Evolutionary conservation across 2,113 vertebrate species (phyloP).

Genomic region (Xiphophorus couchianus): DNA sequence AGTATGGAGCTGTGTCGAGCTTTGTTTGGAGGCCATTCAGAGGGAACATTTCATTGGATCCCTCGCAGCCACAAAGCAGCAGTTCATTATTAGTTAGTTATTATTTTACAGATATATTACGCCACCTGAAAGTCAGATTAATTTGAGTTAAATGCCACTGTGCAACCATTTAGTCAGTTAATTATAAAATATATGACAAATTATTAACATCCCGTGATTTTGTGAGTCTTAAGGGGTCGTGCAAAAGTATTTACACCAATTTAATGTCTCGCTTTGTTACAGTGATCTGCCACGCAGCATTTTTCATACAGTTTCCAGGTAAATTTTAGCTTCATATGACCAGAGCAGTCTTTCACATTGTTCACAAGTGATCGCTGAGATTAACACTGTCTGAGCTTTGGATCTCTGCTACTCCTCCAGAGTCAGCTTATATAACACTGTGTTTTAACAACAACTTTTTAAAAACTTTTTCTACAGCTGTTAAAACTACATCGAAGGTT

Average conservation of each 20-base stretch:
- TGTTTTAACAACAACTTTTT: too few species aligned
- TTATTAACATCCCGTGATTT: neutral
- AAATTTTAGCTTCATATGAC: too few species aligned
- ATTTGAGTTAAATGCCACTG: neutral
- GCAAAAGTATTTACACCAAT: neutral
- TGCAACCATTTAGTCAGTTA: neutral
- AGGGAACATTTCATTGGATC: neutral
- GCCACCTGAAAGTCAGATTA: neutral
- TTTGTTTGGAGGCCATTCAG: constrained; percentile 16
- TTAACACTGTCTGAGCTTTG: too few species aligned
- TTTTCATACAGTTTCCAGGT: too few species aligned
- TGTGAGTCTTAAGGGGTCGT: neutral
- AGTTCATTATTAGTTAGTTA: neutral
- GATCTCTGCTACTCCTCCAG: too few species aligned
- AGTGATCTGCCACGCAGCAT: too few species aligned
- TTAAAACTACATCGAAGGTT: too few species aligned
- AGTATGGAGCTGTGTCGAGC: constrained; percentile 37
- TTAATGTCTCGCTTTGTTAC: neutral
- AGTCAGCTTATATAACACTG: too few species aligned
- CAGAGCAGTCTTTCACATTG: too few species aligned
- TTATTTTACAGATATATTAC: neutral
- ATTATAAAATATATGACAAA: neutral
- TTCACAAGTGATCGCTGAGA: too few species aligned
- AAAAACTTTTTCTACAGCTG: too few species aligned
- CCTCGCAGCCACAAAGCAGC: neutral